phyloP scores from a whole-genome alignment of 2,113 vertebrate genomes.

The Trochalopteron elliotii region DNA sequence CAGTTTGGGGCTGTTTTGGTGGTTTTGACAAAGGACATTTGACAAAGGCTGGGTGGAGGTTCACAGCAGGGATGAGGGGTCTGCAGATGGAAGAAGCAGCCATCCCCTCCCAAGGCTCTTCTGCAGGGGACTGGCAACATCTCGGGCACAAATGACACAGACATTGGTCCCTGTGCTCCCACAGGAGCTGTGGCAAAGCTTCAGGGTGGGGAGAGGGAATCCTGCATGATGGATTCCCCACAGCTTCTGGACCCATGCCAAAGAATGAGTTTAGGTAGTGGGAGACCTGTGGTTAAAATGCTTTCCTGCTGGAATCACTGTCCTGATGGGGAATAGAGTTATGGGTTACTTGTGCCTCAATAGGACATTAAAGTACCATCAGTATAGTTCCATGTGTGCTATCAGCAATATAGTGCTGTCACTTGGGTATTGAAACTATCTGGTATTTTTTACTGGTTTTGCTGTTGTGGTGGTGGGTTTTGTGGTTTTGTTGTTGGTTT shows the following conservation, averaged over 20 bases:
- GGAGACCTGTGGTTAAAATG: background rate
- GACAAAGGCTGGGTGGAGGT: background rate
- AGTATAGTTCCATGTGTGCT: background rate
- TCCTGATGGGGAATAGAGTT: background rate
- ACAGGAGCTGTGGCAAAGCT: background rate
- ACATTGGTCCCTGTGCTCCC: background rate
- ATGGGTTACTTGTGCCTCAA: background rate
- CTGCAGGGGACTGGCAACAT: background rate
- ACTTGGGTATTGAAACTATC: background rate
- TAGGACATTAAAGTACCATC: background rate
- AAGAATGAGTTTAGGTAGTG: background rate
- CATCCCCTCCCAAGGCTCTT: background rate
- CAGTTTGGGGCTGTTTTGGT: background rate
- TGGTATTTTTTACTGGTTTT: background rate
- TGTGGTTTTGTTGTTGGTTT: background rate
- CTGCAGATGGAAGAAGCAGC: background rate
- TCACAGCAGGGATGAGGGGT: rapidly evolving
- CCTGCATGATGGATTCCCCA: background rate
- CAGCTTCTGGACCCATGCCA: background rate
- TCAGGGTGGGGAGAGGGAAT: background rate
- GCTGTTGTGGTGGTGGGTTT: background rate
- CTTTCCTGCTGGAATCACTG: background rate
- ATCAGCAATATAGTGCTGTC: background rate
- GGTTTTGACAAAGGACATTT: background rate
- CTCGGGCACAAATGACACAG: background rate